Base-by-base conservation (phyloP, 2,113 vertebrate genomes). In the Epinephelus cyanopodus region DNA sequence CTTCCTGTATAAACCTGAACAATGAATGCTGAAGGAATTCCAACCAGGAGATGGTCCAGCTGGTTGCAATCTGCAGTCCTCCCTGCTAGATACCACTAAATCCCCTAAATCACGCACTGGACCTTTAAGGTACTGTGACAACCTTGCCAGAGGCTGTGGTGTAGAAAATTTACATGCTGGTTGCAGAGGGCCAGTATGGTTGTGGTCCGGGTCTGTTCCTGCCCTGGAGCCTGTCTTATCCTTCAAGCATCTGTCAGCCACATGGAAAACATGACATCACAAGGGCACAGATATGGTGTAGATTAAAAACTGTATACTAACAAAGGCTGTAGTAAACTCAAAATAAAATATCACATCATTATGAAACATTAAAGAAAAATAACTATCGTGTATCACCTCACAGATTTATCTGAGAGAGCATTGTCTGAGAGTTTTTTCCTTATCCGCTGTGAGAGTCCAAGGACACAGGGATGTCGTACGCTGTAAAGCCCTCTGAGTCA, bases 131-230 rank as follows among this genome's bases (percentile, higher is more conserved):
- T 19, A 2, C 6, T 42, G 19, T 15, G 52, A 56, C 12, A n/a
- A 45, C 50, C 6, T 65, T 10, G 10, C 50, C 5, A 14, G 21
- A 39, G 62, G 58, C 48, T 25, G 73, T 6, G 18, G 25, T 42
- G 47, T 27, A 11, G 62, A 42, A 52, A 42, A 5, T 52, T 65
- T 37, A 25, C 53, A 66, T 65, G 78, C 52, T 50, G 61, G 61
- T 37, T 80, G 14, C 13, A 19, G n/a, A 66, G 62, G 27, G 27
- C 4, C 69, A 15, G 12, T 17, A n/a, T 42, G 50, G 58, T 23
- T 63, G 66, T 39, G 29, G 47, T 61, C 56, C 18, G 50, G 78
- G 27, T n/a, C 18, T 1, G 2, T 14, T 52, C 56, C 52, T 77
- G 48, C 37, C 58, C 37, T 52, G 29, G 45, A 68, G 64, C 27